Evolutionary conservation across 2,888 invertebrate genomes (phyloP).

Genomic region (Endotricha flammealis): DNA sequence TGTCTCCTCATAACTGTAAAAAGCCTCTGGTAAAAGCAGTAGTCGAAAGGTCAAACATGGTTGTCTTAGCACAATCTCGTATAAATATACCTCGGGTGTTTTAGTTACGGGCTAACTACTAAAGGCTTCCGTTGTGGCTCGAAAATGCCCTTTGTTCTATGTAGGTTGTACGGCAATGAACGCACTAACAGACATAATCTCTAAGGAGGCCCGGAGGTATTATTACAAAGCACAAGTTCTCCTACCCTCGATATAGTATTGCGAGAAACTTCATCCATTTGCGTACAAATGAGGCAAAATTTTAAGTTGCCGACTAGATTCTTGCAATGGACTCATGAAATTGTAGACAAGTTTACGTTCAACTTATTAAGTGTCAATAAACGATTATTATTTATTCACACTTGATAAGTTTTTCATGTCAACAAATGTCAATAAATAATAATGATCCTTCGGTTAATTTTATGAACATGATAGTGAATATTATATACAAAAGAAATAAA

Average conservation of each 20-base stretch:
- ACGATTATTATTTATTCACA: no score
- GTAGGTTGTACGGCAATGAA: constrained; percentile 28
- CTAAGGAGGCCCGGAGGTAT: constrained; percentile 39
- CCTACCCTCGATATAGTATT: constrained; percentile 34
- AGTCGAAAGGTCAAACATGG: no score
- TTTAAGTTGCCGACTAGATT: constrained; percentile 26
- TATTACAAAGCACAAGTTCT: constrained; percentile 38
- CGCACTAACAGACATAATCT: constrained; percentile 40
- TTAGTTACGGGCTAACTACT: constrained; percentile 21
- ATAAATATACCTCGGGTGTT: neutral
- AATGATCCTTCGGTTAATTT: no score
- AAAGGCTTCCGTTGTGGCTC: constrained; percentile 21
- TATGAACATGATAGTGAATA: no score
- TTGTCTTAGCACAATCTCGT: no score
- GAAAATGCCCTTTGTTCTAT: constrained; percentile 34
- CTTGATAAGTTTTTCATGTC: no score
- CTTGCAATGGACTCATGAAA: constrained; percentile 23
- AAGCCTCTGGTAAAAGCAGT: no score
- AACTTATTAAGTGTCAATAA: no score
- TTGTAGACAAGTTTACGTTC: constrained; percentile 3
- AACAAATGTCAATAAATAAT: no score
- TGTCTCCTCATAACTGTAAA: no score
- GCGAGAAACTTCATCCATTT: constrained; percentile 41
- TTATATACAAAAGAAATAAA: no score
- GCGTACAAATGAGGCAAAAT: constrained; percentile 34